Evolutionary conservation across 2,113 vertebrate species (phyloP), one percentile per base, ranked within the genome.

Genomic region (Odobenus rosmarus): DNA sequence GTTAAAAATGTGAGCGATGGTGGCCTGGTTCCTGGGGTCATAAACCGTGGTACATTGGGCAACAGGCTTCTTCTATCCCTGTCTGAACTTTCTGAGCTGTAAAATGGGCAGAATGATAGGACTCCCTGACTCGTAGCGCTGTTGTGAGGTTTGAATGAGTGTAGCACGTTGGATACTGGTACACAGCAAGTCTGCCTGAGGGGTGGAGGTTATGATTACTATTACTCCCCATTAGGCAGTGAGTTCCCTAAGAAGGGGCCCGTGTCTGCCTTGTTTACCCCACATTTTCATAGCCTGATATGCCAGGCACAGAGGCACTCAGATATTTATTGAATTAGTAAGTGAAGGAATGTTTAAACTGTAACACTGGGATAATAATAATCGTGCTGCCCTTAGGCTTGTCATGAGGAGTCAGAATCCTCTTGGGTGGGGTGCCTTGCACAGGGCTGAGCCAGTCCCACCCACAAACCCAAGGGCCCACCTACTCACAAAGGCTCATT

Each of bases 251-350:
- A 83, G 24, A 95, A n/a, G 11, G 3, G 90, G 39, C 4, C 55
- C 55, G 7, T 93, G 21, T 87, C 77, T 64, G 61, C 79, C 55
- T 93, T 95, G 90, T 95, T 96, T 95, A 96, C 80, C 42, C 62
- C 21, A 2, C 28, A 84, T 23, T 53, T 88, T 76, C 81, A 86
- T 55, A 92, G 79, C 49, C 77, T 83, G 19, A 21, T 57, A 80
- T 95, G 79, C 79, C 74, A 57, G 33, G 42, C 83, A 93, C 51
- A 87, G 28, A 49, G 42, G 8, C 55, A 77, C 57, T 81, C 69
- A 87, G 33, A 95, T 97, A 80, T 84, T 97, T 96, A 76, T 46
- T 96, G 88, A 49, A 46, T 84, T 93, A 90, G 92, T 93, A 84
- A 80, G 49, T 57, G 62, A 88, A 94, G 88, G 97, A 95, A 96